These are phyloP conservation scores for Liolophura sinensis DNA, from an alignment of 1,140 invertebrate genomes.

Conservation along the genomic window DNA sequence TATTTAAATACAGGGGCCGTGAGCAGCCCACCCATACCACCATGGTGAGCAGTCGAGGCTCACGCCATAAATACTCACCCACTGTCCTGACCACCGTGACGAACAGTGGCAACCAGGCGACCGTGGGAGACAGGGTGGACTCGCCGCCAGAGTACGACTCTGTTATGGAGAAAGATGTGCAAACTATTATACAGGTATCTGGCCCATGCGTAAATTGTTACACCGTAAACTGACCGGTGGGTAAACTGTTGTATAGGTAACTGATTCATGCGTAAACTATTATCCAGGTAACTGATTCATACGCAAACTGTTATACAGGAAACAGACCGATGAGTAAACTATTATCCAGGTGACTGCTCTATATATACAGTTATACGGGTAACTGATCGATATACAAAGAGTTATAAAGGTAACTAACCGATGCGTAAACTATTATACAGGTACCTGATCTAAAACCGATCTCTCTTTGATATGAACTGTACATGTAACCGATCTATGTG, in stretches of 20 bases:
- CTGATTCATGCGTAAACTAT: neutral
- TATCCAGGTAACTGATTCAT: neutral
- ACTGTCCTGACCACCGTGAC: conserved; percentile 23
- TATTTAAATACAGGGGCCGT: conserved; percentile 60
- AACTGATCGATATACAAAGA: too few relatives aligned
- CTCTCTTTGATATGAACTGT: too few relatives aligned
- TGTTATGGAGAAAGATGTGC: conserved; percentile 55
- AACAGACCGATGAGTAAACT: too few relatives aligned
- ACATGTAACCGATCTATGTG: too few relatives aligned
- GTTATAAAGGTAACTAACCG: too few relatives aligned
- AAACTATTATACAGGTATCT: conserved; percentile 16
- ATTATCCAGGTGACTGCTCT: too few relatives aligned
- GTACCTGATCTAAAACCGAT: too few relatives aligned
- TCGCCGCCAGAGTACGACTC: conserved; percentile 48
- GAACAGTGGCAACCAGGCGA: conserved; percentile 3
- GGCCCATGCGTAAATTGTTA: neutral
- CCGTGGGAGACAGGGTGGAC: conserved; percentile 25
- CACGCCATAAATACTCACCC: conserved; percentile 28
- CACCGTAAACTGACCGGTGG: neutral
- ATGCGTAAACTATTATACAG: too few relatives aligned
- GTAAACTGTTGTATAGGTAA: neutral
- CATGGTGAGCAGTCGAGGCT: conserved; percentile 41
- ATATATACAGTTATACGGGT: too few relatives aligned
- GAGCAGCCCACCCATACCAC: conserved; percentile 39
- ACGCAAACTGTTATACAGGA: neutral